These are phyloP conservation scores for Gymnothorax javanicus DNA, from an alignment of 2,797 vertebrate species.

Conservation along the genomic window DNA sequence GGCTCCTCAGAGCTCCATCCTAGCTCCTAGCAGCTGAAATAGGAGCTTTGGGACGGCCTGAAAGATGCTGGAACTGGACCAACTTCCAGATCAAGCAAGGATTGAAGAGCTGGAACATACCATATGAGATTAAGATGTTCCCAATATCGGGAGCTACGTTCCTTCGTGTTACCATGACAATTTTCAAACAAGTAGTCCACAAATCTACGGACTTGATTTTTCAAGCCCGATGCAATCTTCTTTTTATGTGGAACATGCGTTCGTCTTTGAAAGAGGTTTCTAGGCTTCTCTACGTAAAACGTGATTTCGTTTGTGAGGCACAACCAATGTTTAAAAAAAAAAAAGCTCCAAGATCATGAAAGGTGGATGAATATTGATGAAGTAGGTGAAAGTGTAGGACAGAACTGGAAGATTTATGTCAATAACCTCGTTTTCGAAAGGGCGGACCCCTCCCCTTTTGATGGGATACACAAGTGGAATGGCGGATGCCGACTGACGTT, in stretches of 20 bases:
- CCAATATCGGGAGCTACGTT: constrained; percentile 37
- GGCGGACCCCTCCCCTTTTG: constrained; percentile 51
- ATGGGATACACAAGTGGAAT: constrained; percentile 44
- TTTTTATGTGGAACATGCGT: constrained; percentile 40
- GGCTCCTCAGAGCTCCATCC: too few species aligned
- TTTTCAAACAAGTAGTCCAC: constrained; percentile 42
- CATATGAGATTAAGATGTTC: constrained; percentile 4
- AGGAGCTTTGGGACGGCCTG: too few species aligned
- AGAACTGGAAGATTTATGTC: constrained; percentile 44
- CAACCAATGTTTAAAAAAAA: constrained; percentile 32
- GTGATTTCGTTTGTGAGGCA: constrained; percentile 42
- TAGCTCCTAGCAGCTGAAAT: too few species aligned
- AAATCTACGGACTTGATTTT: constrained; percentile 31
- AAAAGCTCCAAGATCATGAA: constrained; percentile 31
- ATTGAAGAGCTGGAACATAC: too few species aligned
- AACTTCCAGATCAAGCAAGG: too few species aligned
- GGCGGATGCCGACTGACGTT: constrained; percentile 53
- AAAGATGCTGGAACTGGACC: too few species aligned
- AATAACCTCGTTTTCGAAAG: constrained; percentile 42
- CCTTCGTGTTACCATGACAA: constrained; percentile 39
- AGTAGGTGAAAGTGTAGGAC: constrained; percentile 48
- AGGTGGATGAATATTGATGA: constrained; percentile 56
- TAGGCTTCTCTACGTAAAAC: constrained; percentile 40
- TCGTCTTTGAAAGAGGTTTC: constrained; percentile 48
- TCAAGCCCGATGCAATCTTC: constrained; percentile 40